Percentiles rank a stretch among this genome's conserved stretches.
These are phyloP conservation scores for Pelusios castaneus DNA, from an alignment of 2,113 vertebrate genomes.

Conservation along the genomic window DNA sequence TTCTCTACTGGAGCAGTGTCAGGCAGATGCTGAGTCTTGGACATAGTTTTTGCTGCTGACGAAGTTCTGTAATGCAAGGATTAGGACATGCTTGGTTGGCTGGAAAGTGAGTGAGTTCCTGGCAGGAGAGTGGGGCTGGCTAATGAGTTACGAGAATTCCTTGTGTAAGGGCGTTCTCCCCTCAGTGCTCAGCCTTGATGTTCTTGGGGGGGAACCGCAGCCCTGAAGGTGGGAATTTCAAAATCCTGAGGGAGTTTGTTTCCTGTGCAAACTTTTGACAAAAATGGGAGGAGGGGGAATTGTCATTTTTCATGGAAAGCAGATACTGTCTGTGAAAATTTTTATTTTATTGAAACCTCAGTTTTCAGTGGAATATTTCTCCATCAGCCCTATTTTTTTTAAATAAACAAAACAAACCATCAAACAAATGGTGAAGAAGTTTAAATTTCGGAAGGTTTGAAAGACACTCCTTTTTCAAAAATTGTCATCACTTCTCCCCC, in stretches of 20 bases:
- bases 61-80: fast-evolving
- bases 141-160: background rate
- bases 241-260: background rate
- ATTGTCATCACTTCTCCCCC: background rate
- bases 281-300: background rate
- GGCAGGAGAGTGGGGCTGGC: background rate
- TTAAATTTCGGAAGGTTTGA: background rate
- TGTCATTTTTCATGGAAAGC: background rate
- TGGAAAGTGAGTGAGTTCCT: background rate
- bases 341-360: background rate
- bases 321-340: background rate
- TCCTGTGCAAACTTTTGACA: background rate
- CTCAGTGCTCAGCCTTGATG: background rate
- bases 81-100: background rate
- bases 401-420: background rate
- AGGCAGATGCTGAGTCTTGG: background rate
- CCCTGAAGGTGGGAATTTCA: background rate
- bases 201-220: background rate
- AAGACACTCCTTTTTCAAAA: background rate
- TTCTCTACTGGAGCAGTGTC: fast-evolving
- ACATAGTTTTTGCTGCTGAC: fast-evolving
- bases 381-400: background rate
- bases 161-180: background rate
- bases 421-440: background rate
- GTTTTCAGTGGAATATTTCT: background rate